Evolutionary conservation across 1,140 invertebrate genomes (phyloP), one percentile per base, ranked within the genome.

Genomic region (Holotrichia oblita): DNA sequence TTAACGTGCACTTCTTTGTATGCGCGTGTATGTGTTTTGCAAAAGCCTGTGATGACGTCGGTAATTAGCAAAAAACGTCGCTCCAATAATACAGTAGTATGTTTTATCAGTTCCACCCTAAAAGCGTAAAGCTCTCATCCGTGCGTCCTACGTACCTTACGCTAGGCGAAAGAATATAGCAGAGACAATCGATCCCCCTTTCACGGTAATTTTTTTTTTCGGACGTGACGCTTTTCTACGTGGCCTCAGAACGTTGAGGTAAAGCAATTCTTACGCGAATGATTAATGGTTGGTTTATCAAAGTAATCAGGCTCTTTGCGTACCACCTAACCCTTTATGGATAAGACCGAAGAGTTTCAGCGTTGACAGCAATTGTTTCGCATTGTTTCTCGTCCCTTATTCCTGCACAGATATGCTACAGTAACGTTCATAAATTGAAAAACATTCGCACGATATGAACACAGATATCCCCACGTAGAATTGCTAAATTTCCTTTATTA

Each of bases 201-300:
- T 55, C 48, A 34, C 27, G 27, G 27, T 69, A 20, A 69, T 74
- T 42, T 42, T 42, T 42, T n/a, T 41, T 27, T 40, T 20, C 73
- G 74, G 10, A 20, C 10, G 40, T 44, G 34, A 76, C 12, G 14
- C 17, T 24, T 40, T 76, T 76, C 48, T 76, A 14, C 75, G 55
- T 9, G 44, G n/a, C 44, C 27, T 4, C 10, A 48, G 44, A 17
- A 14, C 10, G 10, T 14, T 48, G 61, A 34, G 20, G 61, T 55
- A n/a, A 17, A 9, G 61, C 22, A 69, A 69, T 69, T 69, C 61
- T 69, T 77, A 74, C 22, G 69, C 69, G 69, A 77, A 83, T 82
- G 83, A 84, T 84, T 82, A 84, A 84, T 84, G 82, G 81, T 76
- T 82, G 82, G 82, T 84, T 84, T 84, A 84, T 84, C 83, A 84